Evolutionary conservation across 1,140 invertebrate species (phyloP), one percentile per base, ranked within the genome.

Genomic region (Anastrepha obliqua): DNA sequence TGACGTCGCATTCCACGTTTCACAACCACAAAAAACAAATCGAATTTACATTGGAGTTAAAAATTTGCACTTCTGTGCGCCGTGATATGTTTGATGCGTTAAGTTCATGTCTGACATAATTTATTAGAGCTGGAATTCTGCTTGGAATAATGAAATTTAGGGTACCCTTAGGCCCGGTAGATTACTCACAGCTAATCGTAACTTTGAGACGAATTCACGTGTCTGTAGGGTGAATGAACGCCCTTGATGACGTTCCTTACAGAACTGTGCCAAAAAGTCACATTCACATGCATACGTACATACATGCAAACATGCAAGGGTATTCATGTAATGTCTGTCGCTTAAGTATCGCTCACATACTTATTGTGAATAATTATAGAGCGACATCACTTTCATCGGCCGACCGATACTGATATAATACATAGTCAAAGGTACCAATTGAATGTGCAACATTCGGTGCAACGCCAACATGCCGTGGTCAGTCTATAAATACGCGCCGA

Each of bases 401-500:
- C 47, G 74, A 51, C 47, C 74, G 74, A 20, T 55, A 51, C 74
- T 81, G 44, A 62, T 62, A 5, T 62, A 62, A 4, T 17, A 62
- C 60, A 44, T 74, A 81, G 74, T 20, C 20, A 81, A 81, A 81
- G 47, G 74, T 81, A 81, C 74, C 74, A 81, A 81, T 20, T 11
- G 74, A n/a, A 81, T 20, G 8, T 51, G 47, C n/a, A 81, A 81
- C 47, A 11, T 13, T 81, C 20, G 42, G 47, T 81, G 74, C 74
- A 81, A 29, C 47, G 74, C 74, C 47, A 81, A 11, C 74, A 55
- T 81, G 44, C 47, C 74, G 74, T 81, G 74, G 74, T 81, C 74
- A 81, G 74, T 81, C 74, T 81, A 81, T 55, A 81, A 81, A 81
- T 81, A 81, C 74, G 47, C 74, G 74, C 7, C 74, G 74, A 81